A percentile compares a stretch with the other conserved stretches of the same genome.
Conservation (phyloP, 1,140 invertebrate genomes). For the Lerema accius region DNA sequence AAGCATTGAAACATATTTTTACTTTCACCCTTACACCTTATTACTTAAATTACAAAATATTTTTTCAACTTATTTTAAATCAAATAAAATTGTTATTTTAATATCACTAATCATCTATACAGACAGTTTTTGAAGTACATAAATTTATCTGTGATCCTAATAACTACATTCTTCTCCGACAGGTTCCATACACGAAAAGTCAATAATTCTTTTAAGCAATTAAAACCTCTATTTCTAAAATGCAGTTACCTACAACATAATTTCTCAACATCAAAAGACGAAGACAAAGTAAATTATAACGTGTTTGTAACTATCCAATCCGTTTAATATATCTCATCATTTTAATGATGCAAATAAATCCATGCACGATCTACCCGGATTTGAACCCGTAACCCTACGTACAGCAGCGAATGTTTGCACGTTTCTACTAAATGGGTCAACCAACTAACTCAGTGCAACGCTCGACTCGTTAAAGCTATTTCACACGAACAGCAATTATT, state of each 20-base stretch:
- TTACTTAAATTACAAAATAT: no score
- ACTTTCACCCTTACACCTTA: background rate
- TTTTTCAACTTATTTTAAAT: no score
- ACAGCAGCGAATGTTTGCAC: slow-evolving; percentile 19
- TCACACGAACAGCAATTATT: background rate
- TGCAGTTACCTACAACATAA: background rate
- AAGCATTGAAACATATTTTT: slow-evolving; percentile 19
- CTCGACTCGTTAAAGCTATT: background rate
- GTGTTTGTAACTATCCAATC: background rate
- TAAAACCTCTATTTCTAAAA: no score
- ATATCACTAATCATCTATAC: no score
- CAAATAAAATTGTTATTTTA: no score
- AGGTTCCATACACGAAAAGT: no score
- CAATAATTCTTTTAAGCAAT: no score
- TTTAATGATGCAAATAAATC: slow-evolving; percentile 16
- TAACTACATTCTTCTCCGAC: no score
- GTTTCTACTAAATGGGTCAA: slow-evolving; percentile 3
- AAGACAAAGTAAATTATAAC: background rate
- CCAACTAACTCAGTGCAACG: slow-evolving; percentile 2
- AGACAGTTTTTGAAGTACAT: no score
- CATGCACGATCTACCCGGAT: slow-evolving; percentile 17
- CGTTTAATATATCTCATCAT: background rate
- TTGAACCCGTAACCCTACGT: slow-evolving; percentile 25
- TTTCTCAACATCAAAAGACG: background rate
- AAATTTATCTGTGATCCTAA: no score